Base-by-base conservation (phyloP, 2,888 invertebrate species). In the Branchipolynoe longqiensis region DNA sequence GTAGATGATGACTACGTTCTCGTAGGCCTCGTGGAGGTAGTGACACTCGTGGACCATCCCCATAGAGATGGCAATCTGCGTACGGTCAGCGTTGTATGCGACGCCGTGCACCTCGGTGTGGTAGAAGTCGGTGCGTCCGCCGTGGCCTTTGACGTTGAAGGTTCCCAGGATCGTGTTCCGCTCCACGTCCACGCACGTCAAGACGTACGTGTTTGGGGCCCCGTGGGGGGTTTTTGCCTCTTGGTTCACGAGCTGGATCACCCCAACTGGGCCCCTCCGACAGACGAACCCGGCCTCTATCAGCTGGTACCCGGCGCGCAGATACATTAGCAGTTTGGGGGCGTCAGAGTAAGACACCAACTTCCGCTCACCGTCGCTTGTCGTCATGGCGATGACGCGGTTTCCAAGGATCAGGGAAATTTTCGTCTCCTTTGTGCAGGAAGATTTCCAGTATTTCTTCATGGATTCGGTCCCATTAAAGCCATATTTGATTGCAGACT, bases 331-430 rank as follows among this genome's bases (percentile, higher is more conserved):
- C 36, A 69, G 69, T 12, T 36, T 4, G n/a, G 33, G 12, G 38
- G 38, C 12, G 2, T 14, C 4, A 18, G 12, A 3, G 36, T 69
- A 69, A 22, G 36, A 25, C 4, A 69, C 69, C 12, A 69, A 22
- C 18, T 38, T 12, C 4, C 69, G 33, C 36, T 12, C 38, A 12
- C 69, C 69, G 8, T 69, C n/a, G 12, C 8, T 4, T 1, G 28
- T n/a, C 25, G 41, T 48, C 25, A 78, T 41, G 48, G 18, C 25
- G 1, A 78, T 31, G 48, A 54, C 78, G 12, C 54, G 41, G 48
- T 54, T 78, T 22, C 78, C 78, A 8, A 48, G 78, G 48, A 78
- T 41, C 48, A 78, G 18, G 78, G 78, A 78, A 14, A 78, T 33
- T 2, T n/a, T 22, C 25, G 78, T 54, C n/a, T 41, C 48, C 48